These are phyloP conservation scores for Styela plicata DNA, from an alignment of 23 tunicate genomes.

Conservation along the genomic window DNA sequence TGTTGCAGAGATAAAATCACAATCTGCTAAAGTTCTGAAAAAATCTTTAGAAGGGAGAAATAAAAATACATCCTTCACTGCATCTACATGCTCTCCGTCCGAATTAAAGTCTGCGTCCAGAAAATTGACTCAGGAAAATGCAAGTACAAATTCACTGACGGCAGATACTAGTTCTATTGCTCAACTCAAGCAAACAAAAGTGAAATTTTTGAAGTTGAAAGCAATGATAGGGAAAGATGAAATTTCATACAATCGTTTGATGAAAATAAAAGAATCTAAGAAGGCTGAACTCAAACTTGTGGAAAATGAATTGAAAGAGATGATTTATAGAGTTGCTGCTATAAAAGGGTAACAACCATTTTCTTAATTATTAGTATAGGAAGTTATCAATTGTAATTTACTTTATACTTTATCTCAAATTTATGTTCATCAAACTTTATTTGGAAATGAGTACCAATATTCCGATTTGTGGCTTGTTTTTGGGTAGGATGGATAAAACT, in stretches of 20 bases:
- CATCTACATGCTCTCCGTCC: background rate
- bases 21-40: background rate
- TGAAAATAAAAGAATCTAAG: background rate
- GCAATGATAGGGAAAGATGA: slow-evolving; percentile 15
- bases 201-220: slow-evolving; percentile 6
- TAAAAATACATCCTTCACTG: background rate
- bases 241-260: background rate
- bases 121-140: background rate
- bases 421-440: too few species aligned
- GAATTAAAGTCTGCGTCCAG: background rate
- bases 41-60: background rate
- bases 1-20: background rate
- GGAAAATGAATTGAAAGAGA: slow-evolving; percentile 13
- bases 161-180: background rate
- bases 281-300: background rate
- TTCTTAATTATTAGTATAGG: background rate
- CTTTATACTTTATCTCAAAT: too few species aligned
- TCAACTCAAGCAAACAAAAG: slow-evolving; percentile 2
- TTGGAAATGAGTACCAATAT: too few species aligned
- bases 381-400: too few species aligned
- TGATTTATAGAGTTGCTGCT: slow-evolving; percentile 18
- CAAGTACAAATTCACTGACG: background rate
- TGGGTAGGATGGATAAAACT: too few species aligned
- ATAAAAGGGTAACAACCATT: slow-evolving; percentile 18
- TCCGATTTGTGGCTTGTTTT: too few species aligned